phyloP scores from a whole-genome alignment of 2,113 vertebrate species.

The Cottus gobio region DNA sequence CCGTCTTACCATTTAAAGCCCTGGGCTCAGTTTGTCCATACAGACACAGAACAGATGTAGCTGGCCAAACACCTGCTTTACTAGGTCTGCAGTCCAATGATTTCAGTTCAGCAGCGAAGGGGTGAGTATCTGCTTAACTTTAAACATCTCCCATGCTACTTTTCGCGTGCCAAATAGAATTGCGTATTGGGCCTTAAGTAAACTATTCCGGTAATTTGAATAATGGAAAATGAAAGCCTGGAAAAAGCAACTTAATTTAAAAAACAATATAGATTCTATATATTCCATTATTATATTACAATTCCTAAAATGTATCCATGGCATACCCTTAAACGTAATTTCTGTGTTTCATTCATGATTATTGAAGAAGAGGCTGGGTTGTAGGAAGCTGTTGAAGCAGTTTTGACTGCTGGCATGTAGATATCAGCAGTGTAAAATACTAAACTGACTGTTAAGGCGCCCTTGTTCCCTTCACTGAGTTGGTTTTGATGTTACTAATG shows the following conservation, averaged over 20 bases:
- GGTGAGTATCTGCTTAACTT: conserved; percentile 10
- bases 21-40: conserved; percentile 24
- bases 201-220: neutral
- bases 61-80: conserved; percentile 2
- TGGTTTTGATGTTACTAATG: neutral
- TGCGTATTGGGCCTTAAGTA: too few species aligned
- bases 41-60: neutral
- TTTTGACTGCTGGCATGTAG: neutral
- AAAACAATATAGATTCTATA: too few species aligned
- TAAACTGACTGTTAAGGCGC: neutral
- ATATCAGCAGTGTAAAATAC: neutral
- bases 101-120: too few species aligned
- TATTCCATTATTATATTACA: too few species aligned
- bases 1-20: conserved; percentile 54
- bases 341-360: neutral
- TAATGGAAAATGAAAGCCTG: neutral
- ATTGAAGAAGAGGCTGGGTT: neutral
- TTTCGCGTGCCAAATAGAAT: too few species aligned
- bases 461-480: neutral
- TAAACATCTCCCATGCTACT: neutral
- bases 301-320: neutral
- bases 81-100: conserved; percentile 20
- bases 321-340: neutral
- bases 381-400: neutral
- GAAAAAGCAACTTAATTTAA: neutral